Conservation (phyloP, 2,888 invertebrate species). For the Poecilobothrus nobilitatus region DNA sequence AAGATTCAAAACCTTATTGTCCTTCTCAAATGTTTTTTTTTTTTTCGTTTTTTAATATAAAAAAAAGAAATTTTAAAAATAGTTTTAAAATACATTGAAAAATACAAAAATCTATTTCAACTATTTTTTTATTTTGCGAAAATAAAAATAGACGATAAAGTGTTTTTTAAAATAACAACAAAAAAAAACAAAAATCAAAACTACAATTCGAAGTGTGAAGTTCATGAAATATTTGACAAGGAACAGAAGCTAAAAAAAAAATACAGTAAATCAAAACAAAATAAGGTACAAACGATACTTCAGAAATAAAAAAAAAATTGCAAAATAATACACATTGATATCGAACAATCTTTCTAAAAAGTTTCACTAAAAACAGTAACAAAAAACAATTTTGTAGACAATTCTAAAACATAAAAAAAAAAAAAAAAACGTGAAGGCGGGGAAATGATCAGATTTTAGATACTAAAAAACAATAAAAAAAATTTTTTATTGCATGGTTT, state of each 20-base stretch:
- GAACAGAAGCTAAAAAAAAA: not conserved
- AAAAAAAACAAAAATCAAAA: not conserved
- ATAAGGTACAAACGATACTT: not conserved
- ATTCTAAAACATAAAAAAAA: too few relatives aligned
- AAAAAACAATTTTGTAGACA: not conserved
- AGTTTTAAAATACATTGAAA: too few relatives aligned
- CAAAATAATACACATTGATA: not conserved
- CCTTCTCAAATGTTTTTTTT: conserved; percentile 38
- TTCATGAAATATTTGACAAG: not conserved
- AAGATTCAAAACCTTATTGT: conserved; percentile 26
- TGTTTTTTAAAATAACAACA: not conserved
- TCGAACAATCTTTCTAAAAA: not conserved
- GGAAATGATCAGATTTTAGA: too few relatives aligned
- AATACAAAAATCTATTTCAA: not conserved
- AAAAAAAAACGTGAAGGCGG: too few relatives aligned
- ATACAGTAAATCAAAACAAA: too few relatives aligned
- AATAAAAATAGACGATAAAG: too few relatives aligned
- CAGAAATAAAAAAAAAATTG: not conserved
- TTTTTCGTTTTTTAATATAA: conserved; percentile 16
- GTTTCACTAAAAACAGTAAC: not conserved
- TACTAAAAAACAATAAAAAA: too few relatives aligned
- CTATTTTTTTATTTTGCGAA: too few relatives aligned
- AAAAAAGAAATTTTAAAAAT: not conserved
- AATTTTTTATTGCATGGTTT: too few relatives aligned
- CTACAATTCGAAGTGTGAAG: not conserved